phyloP scores from a whole-genome alignment of 2,888 invertebrate species.

The Cordilura impudica region DNA sequence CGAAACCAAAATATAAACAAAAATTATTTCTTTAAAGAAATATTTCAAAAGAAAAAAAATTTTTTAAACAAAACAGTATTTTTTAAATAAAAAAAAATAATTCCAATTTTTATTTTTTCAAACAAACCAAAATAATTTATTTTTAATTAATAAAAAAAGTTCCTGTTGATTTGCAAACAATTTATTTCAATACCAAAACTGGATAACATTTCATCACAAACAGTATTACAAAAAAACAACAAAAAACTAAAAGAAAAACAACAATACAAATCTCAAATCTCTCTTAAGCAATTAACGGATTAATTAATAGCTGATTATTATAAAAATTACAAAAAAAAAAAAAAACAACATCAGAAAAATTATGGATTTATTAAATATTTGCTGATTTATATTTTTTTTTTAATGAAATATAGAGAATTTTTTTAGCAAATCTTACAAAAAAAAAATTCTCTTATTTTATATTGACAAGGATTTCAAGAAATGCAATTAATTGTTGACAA shows the following conservation, averaged over 20 bases:
- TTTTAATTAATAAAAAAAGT: conserved; percentile 50
- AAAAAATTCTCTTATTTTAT: conserved; percentile 39
- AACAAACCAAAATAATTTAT: conserved; percentile 11
- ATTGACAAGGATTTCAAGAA: conserved; percentile 68
- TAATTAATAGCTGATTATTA: conserved; percentile 5
- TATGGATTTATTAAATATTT: conserved; percentile 3
- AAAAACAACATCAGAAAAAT: neutral
- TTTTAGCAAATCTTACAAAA: conserved; percentile 19
- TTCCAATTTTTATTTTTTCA: too few relatives aligned
- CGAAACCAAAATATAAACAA: neutral
- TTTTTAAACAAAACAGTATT: conserved; percentile 38
- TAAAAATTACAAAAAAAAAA: too few relatives aligned
- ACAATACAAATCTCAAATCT: conserved; percentile 12
- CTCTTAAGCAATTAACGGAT: conserved; percentile 21
- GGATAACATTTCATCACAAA: conserved; percentile 56
- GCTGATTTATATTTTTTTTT: neutral
- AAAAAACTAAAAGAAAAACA: conserved; percentile 9
- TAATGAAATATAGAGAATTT: conserved; percentile 41
- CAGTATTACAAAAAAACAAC: conserved; percentile 47
- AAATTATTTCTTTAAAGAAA: conserved; percentile 1
- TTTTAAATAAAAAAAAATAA: conserved; percentile 19
- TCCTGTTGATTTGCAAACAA: conserved; percentile 54
- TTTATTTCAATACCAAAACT: conserved; percentile 32
- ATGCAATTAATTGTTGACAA: conserved; percentile 78
- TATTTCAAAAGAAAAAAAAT: conserved; percentile 44